Conservation (phyloP, 2,113 vertebrate species). For the Urocitellus parryii region DNA sequence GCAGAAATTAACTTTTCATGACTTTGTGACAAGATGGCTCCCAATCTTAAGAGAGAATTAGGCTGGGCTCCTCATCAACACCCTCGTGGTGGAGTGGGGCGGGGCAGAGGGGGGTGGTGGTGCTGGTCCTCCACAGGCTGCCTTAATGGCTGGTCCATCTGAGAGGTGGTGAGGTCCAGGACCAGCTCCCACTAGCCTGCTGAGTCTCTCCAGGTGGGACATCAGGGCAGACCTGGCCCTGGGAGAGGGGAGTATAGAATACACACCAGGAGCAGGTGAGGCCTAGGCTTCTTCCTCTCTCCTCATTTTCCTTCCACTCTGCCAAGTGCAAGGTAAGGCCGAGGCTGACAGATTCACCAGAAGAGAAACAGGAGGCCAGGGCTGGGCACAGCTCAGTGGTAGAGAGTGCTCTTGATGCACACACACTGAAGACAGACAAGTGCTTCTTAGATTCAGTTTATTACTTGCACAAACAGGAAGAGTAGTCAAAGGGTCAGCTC, state of each 20-base stretch:
- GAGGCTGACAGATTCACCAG: neutral
- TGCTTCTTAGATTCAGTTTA: neutral
- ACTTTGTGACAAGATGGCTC: too few relatives aligned
- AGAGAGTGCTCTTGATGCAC: neutral
- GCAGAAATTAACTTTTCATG: too few relatives aligned
- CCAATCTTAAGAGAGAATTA: too few relatives aligned
- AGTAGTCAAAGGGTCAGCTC: neutral
- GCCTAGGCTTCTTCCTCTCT: neutral
- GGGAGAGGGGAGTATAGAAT: neutral
- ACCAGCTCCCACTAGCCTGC: too few relatives aligned
- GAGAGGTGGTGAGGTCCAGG: neutral
- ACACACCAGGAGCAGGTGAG: too few relatives aligned
- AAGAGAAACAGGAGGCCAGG: neutral
- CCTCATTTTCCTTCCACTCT: neutral
- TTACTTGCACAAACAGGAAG: neutral
- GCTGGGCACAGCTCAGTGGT: too few relatives aligned
- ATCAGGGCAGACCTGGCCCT: neutral
- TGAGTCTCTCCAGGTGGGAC: neutral
- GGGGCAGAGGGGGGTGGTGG: neutral
- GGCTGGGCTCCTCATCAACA: too few relatives aligned
- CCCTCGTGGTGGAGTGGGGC: too few relatives aligned
- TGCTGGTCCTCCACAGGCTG: neutral
- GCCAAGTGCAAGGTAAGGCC: neutral
- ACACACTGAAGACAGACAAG: neutral
- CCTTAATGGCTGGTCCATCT: neutral